Evolutionary conservation across 1,140 invertebrate genomes (phyloP), one percentile per base, ranked within the genome.

Genomic region (Eufriesea mexicana): DNA sequence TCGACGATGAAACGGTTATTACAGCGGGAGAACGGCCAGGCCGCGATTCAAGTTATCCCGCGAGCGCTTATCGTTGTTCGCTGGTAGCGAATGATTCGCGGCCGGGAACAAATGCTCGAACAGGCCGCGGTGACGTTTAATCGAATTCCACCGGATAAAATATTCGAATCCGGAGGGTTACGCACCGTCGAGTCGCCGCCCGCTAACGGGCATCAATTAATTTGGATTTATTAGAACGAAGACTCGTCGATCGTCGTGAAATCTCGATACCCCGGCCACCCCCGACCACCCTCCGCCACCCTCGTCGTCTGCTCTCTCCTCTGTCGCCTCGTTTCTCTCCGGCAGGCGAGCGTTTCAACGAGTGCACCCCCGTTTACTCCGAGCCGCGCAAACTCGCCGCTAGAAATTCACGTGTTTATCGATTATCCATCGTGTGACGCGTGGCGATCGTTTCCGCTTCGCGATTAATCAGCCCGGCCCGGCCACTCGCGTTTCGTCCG

Each of bases 171-270:
- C 57, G 75, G 77, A 68, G 70, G 55, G 79, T 82, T 72, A 74
- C 83, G 80, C 85, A 70, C 62, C 75, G 73, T 83, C 84, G 84
- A 76, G 49, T 70, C 57, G 61, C 75, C 61, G 47, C 49, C 47
- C 59, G 79, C 54, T 72, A 83, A 77, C 72, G 74, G 49, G 77
- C 73, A 59, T 74, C 85, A 76, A 86, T 87, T 86, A 87, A 74
- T 86, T 84, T 72, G 75, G 85, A 87, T 84, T 87, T 87, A 87
- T 87, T 86, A 87, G 86, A 86, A 87, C 77, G 86, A 87, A 84
- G 82, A 73, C 62, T 68, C 77, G 86, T 75, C 79, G 85, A 68
- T 79, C 77, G 81, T 51, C 71, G 42, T 25, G 51, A 9, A 42
- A 47, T 7, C 74, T 55, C 68, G 7, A 1, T 10, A 25, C 45